Percentiles rank a stretch among this genome's conserved stretches.
Evolutionary conservation across 2,797 vertebrate species (phyloP).

Genomic region (Smutsia gigantea): DNA sequence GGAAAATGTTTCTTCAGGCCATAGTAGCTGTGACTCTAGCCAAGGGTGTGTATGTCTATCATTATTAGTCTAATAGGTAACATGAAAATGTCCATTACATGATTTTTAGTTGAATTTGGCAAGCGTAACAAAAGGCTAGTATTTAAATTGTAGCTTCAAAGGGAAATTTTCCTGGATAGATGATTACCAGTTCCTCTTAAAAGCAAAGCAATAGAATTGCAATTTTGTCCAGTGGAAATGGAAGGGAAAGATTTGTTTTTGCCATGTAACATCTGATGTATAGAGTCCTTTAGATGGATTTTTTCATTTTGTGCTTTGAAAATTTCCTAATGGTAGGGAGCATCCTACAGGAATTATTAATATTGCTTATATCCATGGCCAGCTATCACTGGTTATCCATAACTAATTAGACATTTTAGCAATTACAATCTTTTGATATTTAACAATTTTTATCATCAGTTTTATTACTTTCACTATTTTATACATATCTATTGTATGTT

Average conservation of each 20-base stretch:
- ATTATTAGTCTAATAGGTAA: slow-evolving; percentile 23
- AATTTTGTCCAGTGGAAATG: neutral
- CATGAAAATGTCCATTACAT: neutral
- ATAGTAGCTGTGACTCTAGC: neutral
- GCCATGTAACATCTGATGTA: neutral
- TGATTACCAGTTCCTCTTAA: neutral
- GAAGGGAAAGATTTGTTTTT: neutral
- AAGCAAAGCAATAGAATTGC: neutral
- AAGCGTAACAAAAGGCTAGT: neutral
- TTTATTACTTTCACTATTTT: neutral
- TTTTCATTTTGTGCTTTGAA: neutral
- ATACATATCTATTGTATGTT: neutral
- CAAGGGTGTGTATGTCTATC: neutral
- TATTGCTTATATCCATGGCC: neutral
- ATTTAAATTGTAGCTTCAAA: neutral
- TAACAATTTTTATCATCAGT: neutral
- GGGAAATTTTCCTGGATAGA: neutral
- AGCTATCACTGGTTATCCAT: neutral
- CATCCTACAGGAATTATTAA: neutral
- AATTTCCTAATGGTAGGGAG: neutral
- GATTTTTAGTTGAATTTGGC: neutral
- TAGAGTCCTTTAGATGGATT: neutral
- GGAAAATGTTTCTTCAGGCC: slow-evolving; percentile 37
- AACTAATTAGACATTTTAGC: neutral
- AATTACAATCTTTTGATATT: neutral